Percentiles rank a stretch among this genome's conserved stretches.
These are phyloP conservation scores for Leptopilina myrica DNA, from an alignment of 2,888 invertebrate genomes.

Conservation along the genomic window DNA sequence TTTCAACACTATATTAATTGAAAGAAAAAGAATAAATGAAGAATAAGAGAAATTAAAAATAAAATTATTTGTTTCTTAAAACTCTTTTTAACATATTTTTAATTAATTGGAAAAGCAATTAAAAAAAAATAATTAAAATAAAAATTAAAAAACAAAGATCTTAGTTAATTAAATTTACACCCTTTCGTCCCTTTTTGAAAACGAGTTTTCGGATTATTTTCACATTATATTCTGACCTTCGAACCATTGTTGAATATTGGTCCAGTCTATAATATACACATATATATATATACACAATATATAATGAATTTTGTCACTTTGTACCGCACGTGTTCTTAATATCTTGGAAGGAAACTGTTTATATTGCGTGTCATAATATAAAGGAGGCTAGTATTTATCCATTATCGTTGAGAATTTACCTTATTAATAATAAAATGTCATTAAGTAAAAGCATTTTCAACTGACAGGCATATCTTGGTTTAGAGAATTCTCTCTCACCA, in stretches of 20 bases:
- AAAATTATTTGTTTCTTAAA: no score
- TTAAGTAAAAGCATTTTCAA: constrained; percentile 37
- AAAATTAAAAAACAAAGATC: not conserved
- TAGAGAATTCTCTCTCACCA: not conserved
- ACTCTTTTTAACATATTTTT: no score
- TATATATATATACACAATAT: no score
- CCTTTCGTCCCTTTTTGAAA: not conserved
- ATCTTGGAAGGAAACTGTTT: constrained; percentile 7
- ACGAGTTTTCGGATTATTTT: not conserved
- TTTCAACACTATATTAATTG: no score
- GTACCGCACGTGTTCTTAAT: not conserved
- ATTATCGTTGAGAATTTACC: constrained; percentile 9
- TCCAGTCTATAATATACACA: not conserved
- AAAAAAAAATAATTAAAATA: no score
- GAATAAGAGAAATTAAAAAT: no score
- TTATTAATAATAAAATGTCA: constrained; percentile 27
- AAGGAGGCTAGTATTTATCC: not conserved
- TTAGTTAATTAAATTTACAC: not conserved
- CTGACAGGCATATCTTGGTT: constrained; percentile 20
- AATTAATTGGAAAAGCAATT: no score
- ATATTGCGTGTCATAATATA: not conserved
- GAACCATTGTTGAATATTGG: not conserved
- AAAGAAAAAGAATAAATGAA: no score
- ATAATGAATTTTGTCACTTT: not conserved
- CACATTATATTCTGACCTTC: not conserved